phyloP scores from a whole-genome alignment of 2,888 invertebrate species.

The Pharmacophagus antenor region DNA sequence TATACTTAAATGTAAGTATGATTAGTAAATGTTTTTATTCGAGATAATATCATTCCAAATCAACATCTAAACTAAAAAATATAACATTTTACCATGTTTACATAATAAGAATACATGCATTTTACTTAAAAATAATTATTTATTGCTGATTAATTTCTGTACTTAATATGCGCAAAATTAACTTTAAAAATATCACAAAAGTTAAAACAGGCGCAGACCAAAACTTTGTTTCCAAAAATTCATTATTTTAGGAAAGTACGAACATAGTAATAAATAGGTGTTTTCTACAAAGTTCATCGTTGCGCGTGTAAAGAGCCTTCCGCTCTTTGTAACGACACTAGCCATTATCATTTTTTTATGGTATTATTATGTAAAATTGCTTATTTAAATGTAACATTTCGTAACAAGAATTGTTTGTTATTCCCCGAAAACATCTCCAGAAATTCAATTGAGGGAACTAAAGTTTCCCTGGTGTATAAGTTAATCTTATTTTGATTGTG shows the following conservation, averaged over 20 bases:
- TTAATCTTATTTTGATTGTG: slow-evolving; percentile 42
- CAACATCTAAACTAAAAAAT: too few species aligned
- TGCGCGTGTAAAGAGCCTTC: slow-evolving; percentile 26
- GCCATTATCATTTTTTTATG: slow-evolving; percentile 37
- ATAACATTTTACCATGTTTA: too few species aligned
- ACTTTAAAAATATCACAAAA: too few species aligned
- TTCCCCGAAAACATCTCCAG: slow-evolving; percentile 42
- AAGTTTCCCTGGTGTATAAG: slow-evolving; percentile 39
- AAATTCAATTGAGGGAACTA: slow-evolving; percentile 41
- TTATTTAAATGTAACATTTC: slow-evolving; percentile 43
- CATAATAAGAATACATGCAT: too few species aligned
- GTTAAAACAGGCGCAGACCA: too few species aligned
- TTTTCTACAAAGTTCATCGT: slow-evolving; percentile 1
- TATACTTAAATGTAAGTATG: too few species aligned
- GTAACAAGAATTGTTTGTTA: slow-evolving; percentile 43
- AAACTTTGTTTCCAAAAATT: too few species aligned
- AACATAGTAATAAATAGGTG: neutral
- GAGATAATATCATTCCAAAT: too few species aligned
- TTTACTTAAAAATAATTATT: too few species aligned
- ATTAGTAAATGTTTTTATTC: too few species aligned
- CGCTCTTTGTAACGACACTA: slow-evolving; percentile 28
- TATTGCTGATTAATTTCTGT: too few species aligned
- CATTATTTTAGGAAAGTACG: neutral
- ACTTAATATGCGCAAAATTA: too few species aligned
- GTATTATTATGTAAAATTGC: slow-evolving; percentile 48